Base-by-base conservation (phyloP, 2,113 vertebrate species). In the Austrofundulus limnaeus region DNA sequence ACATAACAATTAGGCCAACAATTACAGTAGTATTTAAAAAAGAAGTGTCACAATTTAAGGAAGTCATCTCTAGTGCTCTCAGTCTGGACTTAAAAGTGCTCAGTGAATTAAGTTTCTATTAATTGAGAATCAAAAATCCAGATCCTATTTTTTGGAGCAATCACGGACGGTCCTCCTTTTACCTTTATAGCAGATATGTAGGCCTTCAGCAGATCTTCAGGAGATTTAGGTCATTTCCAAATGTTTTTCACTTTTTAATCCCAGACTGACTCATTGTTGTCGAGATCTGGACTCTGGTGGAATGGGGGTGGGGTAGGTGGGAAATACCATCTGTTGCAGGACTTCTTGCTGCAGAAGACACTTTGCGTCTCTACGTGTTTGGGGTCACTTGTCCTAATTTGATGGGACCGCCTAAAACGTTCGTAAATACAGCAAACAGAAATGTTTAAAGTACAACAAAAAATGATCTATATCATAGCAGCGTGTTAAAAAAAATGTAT, bases 291-390 rank as follows among this genome's bases (percentile, higher is more conserved):
- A 61, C 62, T 57, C 47, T 54, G 62, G 55, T 56, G 57, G 57
- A 43, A 45, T 55, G 71, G 63, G 71, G 63, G 71, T 55, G 51
- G 50, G 64, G 49, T 34, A 23, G 25, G 24, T 11, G 19, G 17
- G 57, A 5, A 28, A 16, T 31, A 46, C 77, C 45, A 41, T 80
- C 67, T 75, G 77, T 67, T 75, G 62, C 62, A 63, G 45, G 49
- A 47, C 62, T 70, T 42, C 66, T 45, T 58, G 57, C 43, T 31
- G 20, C 58, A 64, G 67, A 47, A 72, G 62, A 72, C 47, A 46
- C 41, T 13, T 55, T 8, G 9, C 39, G 39, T 17, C 25, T 13
- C 9, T 15, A 25, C 12, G 25, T n/a, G 17, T 43, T 66, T 31
- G n/a, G 34, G 31, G 54, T 16, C 7, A 10, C 13, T 14, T 23